Evolutionary conservation across 2,113 vertebrate genomes (phyloP), one percentile per base, ranked within the genome.

Genomic region (Atlantisia rogersi): DNA sequence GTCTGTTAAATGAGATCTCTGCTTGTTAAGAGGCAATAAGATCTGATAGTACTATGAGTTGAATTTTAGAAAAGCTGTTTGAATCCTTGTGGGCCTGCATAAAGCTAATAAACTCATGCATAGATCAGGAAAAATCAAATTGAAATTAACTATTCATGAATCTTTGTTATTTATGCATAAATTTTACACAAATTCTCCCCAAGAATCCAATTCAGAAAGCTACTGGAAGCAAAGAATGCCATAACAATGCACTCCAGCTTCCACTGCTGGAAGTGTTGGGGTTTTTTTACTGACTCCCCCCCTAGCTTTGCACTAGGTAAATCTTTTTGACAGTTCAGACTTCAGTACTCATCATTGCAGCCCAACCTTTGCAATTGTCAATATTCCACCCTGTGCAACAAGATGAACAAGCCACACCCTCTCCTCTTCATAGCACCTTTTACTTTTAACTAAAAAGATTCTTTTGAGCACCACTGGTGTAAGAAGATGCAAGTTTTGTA

Each of bases 121-220:
- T 2, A 89, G 53, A 87, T 83, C 59, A 89, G 69, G 48, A 67
- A 87, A 94, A 91, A 86, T 40, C 37, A 77, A 85, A 70, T 10
- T 71, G 46, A 75, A 90, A 82, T 88, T 74, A 95, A 92, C 32
- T 94, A 91, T 88, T 94, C 50, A 92, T 92, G 53, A 82, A 56
- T 50, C 63, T 76, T 82, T 60, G 59, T 90, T 88, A 90, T 73
- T 84, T 93, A 90, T 12, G 59, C 84, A 84, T 91, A 83, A 78
- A n/a, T 24, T 58, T 79, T 82, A 63, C 78, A 94, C 53, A 75
- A 93, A 82, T 90, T 92, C 67, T 88, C 63, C 40, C 28, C 20
- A 73, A 60, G 59, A 92, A 93, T 90, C 68, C 63, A 91, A 79
- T 64, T 92, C 75, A 95, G 68, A 68, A 86, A 94, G 85, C 53